Base-by-base conservation (phyloP, 2,113 vertebrate species). In the Echinops telfairi region DNA sequence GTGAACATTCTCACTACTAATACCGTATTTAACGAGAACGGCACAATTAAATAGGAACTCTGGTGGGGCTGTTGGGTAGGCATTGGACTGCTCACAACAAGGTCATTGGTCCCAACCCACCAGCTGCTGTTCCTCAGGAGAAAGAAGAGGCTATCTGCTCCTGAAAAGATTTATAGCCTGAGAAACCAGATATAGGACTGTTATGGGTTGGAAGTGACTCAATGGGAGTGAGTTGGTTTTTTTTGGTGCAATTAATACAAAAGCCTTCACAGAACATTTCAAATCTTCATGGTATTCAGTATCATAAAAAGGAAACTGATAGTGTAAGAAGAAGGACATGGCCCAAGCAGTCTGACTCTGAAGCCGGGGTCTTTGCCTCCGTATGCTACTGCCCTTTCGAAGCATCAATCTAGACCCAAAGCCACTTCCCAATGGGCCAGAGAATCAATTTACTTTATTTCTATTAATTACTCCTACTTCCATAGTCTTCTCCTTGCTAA, bases 1-100 rank as follows among this genome's bases (percentile, higher is more conserved):
- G 4, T 36, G 71, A 36, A 36, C 36, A 36, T 73, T 22, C 33
- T 73, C n/a, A 73, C 22, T 22, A 73, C 33, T 36, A 94, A 76
- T 79, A 93, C 47, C 12, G 47, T 14, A 14, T 78, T 87, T 95
- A 86, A 94, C 91, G 62, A 92, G 60, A 95, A 81, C 43, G 81
- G 17, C 20, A 66, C 22, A 23, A 22, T 62, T 6, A 53, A 10
- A 53, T 9, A 53, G 60, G 60, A 62, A 19, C 60, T 62, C 60
- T 62, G 60, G 40, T 19, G 17, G 23, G 60, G 19, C 20, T 62
- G 23, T 53, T 62, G 60, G 60, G 4, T 11, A 62, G 60, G 60
- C 17, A 25, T 23, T 62, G 60, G 17, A 25, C 60, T 62, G 60
- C 60, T 23, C 17, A 60, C 60, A 22, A 19, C 19, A 62, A 62